Percentiles rank a stretch among this genome's conserved stretches.
Conservation (phyloP, 2,797 vertebrate genomes). For the Carapus acus region DNA sequence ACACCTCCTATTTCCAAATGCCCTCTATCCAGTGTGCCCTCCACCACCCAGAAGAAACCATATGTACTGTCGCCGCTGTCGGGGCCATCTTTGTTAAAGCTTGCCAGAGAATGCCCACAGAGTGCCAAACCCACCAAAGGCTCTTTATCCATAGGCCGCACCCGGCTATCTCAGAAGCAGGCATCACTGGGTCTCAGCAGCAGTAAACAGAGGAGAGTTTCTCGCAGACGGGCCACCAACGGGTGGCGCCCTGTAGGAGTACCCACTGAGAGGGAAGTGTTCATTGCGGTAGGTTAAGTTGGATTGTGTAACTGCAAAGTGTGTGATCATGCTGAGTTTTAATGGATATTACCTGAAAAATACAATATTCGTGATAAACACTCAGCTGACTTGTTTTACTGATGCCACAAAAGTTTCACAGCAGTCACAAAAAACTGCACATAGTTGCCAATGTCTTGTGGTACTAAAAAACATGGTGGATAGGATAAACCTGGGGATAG, state of each 20-base stretch:
- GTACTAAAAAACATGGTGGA: no score
- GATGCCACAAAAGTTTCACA: no score
- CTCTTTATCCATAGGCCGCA: constrained; percentile 77
- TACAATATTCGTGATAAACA: no score
- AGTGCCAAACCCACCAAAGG: constrained; percentile 82
- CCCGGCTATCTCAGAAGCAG: constrained; percentile 76
- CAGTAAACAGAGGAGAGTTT: constrained; percentile 82
- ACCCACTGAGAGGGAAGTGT: constrained; percentile 89
- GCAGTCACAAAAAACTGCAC: no score
- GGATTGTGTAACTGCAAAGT: no score
- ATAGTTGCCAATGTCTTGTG: no score
- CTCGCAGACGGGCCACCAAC: constrained; percentile 84
- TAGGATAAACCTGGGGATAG: no score
- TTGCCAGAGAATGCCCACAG: constrained; percentile 84
- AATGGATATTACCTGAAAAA: no score
- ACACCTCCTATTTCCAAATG: constrained; percentile 87
- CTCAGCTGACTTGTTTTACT: no score
- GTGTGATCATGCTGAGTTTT: no score
- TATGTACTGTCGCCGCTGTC: constrained; percentile 84
- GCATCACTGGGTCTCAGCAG: constrained; percentile 67
- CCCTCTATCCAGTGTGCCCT: constrained; percentile 84
- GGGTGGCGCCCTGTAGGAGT: constrained; percentile 94
- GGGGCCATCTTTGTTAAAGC: constrained; percentile 73
- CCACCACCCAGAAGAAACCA: constrained; percentile 83
- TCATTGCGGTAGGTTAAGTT: constrained; percentile 83